Conservation (phyloP, 2,113 vertebrate genomes). For the Thryonomys swinderianus region DNA sequence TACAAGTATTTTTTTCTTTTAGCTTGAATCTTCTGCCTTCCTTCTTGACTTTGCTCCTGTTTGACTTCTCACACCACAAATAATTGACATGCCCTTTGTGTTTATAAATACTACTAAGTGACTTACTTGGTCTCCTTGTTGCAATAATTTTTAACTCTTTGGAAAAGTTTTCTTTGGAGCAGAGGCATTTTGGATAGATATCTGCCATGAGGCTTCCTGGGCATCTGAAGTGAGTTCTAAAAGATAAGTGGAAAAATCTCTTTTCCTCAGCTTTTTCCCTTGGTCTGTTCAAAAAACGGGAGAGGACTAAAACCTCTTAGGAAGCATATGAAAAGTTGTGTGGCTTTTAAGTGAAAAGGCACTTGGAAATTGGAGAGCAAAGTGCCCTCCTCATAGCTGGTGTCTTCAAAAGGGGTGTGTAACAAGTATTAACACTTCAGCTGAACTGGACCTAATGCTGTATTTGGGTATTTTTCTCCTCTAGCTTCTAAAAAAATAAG, state of each 20-base stretch:
- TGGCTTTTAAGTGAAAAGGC: slow-evolving; percentile 36
- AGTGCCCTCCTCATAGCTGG: slow-evolving; percentile 46
- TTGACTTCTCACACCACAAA: slow-evolving; percentile 61
- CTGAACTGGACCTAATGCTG: slow-evolving; percentile 45
- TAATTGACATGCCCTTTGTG: slow-evolving; percentile 60
- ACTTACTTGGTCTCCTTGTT: slow-evolving; percentile 67
- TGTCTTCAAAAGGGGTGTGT: slow-evolving; percentile 5
- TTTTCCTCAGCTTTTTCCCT: not conserved
- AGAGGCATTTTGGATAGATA: slow-evolving; percentile 60
- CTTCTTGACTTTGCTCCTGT: slow-evolving; percentile 78
- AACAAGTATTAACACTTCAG: not conserved
- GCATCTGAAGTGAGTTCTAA: slow-evolving; percentile 36
- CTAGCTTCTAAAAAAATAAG: slow-evolving; percentile 53
- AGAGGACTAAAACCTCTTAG: slow-evolving; percentile 50
- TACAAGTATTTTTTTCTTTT: slow-evolving; percentile 71
- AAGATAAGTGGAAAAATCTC: slow-evolving; percentile 24
- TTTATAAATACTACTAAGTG: slow-evolving; percentile 69
- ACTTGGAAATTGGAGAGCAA: slow-evolving; percentile 50
- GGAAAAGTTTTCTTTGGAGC: slow-evolving; percentile 53
- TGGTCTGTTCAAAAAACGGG: slow-evolving; percentile 23
- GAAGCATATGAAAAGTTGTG: not conserved
- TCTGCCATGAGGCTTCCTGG: slow-evolving; percentile 37
- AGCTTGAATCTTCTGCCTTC: slow-evolving; percentile 78
- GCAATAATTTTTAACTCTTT: slow-evolving; percentile 76
- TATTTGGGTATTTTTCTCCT: slow-evolving; percentile 62